These are phyloP conservation scores for Crenuchus spilurus DNA, from an alignment of 2,797 vertebrate species.

Conservation along the genomic window DNA sequence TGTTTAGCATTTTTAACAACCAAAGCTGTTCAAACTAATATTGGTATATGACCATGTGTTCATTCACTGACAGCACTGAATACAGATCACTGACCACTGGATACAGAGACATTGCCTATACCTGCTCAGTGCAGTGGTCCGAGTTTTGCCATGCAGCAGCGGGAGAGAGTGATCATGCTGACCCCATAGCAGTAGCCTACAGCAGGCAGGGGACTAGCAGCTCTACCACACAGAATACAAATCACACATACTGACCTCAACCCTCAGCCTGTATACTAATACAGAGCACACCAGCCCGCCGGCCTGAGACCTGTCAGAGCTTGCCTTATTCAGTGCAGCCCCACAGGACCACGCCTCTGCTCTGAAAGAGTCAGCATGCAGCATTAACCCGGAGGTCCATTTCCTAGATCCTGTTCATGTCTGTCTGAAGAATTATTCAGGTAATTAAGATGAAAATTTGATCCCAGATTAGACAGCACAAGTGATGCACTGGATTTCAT, in stretches of 20 bases:
- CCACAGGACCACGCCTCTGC: background rate
- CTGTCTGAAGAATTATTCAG: background rate
- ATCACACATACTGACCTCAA: constrained; percentile 50
- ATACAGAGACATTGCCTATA: constrained; percentile 14
- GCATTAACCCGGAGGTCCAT: constrained; percentile 4
- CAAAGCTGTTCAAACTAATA: background rate
- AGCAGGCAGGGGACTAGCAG: constrained; percentile 47
- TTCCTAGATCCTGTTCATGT: constrained; percentile 11
- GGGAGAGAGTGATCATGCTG: constrained; percentile 45
- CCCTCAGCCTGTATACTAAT: constrained; percentile 50
- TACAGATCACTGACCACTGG: background rate
- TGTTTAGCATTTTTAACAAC: constrained; percentile 1
- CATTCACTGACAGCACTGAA: background rate
- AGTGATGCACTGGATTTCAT: background rate
- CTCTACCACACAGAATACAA: constrained; percentile 50
- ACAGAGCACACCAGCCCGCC: constrained; percentile 36
- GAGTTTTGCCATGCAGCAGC: constrained; percentile 31
- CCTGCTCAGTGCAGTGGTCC: background rate
- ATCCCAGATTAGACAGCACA: background rate
- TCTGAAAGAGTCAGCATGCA: constrained; percentile 11
- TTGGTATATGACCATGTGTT: background rate
- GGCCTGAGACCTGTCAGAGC: constrained; percentile 21
- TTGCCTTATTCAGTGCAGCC: constrained; percentile 4
- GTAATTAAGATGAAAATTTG: too few relatives aligned
- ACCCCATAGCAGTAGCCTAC: constrained; percentile 51